These are phyloP conservation scores for Stegodyphus dumicola DNA, from an alignment of 1,140 invertebrate species.

Conservation along the genomic window DNA sequence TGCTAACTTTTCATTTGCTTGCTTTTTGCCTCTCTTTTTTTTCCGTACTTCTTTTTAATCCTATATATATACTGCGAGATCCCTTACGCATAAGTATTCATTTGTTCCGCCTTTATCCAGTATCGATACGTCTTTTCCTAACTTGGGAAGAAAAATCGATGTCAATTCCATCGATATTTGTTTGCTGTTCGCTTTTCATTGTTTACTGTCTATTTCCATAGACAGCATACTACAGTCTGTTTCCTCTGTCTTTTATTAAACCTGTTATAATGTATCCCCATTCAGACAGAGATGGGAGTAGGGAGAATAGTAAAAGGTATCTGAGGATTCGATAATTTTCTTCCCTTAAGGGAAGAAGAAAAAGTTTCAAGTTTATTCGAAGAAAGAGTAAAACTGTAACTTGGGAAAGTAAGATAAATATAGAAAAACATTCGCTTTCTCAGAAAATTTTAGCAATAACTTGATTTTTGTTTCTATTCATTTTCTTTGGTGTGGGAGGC, in stretches of 20 bases:
- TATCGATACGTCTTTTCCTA: slow-evolving; percentile 33
- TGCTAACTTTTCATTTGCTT: slow-evolving; percentile 54
- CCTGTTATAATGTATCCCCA: background rate
- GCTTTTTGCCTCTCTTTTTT: background rate
- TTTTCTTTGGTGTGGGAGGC: too few relatives aligned
- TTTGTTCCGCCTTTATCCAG: slow-evolving; percentile 43
- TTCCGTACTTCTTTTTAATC: slow-evolving; percentile 18
- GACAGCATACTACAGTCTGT: slow-evolving; percentile 1
- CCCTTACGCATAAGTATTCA: slow-evolving; percentile 44
- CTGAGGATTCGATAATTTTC: too few relatives aligned
- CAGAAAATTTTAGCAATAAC: too few relatives aligned
- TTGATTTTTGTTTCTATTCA: too few relatives aligned
- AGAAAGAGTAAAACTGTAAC: too few relatives aligned
- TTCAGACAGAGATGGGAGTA: too few relatives aligned
- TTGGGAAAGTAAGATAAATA: too few relatives aligned
- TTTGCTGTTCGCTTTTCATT: slow-evolving; percentile 41
- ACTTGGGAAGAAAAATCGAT: slow-evolving; percentile 13
- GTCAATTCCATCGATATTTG: slow-evolving; percentile 50
- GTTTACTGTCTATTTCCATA: slow-evolving; percentile 48
- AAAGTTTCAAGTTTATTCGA: too few relatives aligned
- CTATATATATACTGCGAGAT: slow-evolving; percentile 31
- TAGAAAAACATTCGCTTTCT: too few relatives aligned
- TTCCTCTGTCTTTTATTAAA: background rate
- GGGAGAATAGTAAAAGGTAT: too few relatives aligned
- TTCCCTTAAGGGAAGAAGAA: too few relatives aligned